Evolutionary conservation across 2,797 vertebrate species (phyloP).

Genomic region (Myotis daubentonii): DNA sequence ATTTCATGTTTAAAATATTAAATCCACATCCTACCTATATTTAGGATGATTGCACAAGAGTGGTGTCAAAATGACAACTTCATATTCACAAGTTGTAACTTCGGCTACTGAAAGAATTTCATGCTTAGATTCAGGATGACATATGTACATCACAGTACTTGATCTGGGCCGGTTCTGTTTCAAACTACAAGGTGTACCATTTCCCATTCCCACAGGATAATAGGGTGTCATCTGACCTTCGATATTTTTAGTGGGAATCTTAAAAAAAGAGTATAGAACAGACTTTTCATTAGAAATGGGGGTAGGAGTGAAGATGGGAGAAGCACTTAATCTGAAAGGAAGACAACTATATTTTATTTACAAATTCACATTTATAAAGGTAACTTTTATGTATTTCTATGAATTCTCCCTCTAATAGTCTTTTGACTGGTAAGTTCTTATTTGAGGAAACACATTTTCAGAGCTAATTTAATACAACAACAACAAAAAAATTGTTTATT

Average conservation of each 20-base stretch:
- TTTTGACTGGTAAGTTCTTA: conserved; percentile 61
- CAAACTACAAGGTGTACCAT: conserved; percentile 95
- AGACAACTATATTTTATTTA: conserved; percentile 68
- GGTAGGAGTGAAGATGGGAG: background rate
- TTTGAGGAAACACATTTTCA: conserved; percentile 44
- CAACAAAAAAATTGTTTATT: conserved; percentile 4
- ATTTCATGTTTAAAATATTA: conserved; percentile 59
- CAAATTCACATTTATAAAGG: conserved; percentile 49
- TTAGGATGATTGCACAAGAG: conserved; percentile 96
- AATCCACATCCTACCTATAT: conserved; percentile 90
- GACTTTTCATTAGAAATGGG: conserved; percentile 73
- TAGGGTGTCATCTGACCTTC: conserved; percentile 99
- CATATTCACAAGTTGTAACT: conserved; percentile 97
- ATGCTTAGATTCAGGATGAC: conserved; percentile 98
- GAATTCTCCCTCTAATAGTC: background rate
- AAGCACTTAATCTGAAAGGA: conserved; percentile 61
- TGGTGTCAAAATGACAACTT: conserved; percentile 97
- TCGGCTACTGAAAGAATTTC: conserved; percentile 98
- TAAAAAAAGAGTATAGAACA: conserved; percentile 61
- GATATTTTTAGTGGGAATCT: conserved; percentile 97
- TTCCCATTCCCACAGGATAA: conserved; percentile 94
- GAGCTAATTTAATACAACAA: conserved; percentile 29
- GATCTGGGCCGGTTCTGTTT: conserved; percentile 92
- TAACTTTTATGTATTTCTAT: conserved; percentile 50
- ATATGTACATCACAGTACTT: conserved; percentile 95